Base-by-base conservation (phyloP, 37 sponge, comb jelly and placozoan genomes). In the Eunapius fragilis region DNA sequence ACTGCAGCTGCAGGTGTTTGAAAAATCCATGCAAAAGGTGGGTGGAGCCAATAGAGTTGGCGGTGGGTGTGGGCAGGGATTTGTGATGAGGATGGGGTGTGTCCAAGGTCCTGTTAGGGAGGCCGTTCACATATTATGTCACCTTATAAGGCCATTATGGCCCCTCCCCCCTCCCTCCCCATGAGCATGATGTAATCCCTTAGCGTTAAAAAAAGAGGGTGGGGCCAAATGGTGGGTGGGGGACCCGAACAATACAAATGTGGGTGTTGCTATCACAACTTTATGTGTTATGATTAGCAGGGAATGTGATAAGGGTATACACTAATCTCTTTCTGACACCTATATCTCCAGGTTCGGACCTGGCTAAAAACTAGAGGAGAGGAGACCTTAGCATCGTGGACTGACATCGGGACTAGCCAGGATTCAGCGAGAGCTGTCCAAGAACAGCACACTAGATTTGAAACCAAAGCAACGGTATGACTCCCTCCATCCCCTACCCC, bases 341-440 rank as follows among this genome's bases (percentile, higher is more conserved):
- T 17, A 11, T 58, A 19, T 10, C 2, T 77, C n/a, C 50, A 84
- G 90, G 80, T 89, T 0, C 79, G 80, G 2, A 48, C 79, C 70
- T 95, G 95, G 95, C 78, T 95, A 70, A 91, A 89, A 58, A 75
- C 84, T 19, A 75, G 90, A 70, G 89, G 85, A 0, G 89, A 86
- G 82, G 95, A 95, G 49, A 74, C 74, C 45, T 30, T 94, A 37
- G 47, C 80, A 22, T 75, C 48, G 0, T 79, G 75, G 73, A 69
- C 37, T 12, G 90, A 91, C 36, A 89, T 95, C 35, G 95, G 95
- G 0, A 82, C 68, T 23, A 78, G 68, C 0, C 11, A 85, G 28
- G 87, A 82, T 30, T 71, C 84, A 0, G 86, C 80, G 25, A 72
- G 81, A 69, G 82, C 79, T 0, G 10, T 91, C 0, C 35, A 72